These are phyloP conservation scores for Pachypsylla venusta DNA, from an alignment of 1,140 invertebrate species.

Conservation along the genomic window DNA sequence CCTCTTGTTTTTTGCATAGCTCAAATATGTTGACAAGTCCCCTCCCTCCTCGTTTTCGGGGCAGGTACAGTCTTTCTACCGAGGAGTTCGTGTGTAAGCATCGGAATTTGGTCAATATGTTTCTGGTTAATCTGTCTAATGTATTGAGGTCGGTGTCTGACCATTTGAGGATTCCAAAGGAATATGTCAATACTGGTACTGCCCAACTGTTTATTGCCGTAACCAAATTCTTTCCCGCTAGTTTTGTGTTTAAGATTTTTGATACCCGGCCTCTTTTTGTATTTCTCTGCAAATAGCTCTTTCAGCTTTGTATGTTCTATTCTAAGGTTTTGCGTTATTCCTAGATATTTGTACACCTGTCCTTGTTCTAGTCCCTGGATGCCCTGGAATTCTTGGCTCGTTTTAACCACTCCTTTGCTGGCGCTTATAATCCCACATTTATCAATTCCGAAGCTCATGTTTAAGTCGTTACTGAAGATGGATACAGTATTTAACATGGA, in stretches of 20 bases:
- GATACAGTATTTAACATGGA: neutral
- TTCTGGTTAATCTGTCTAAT: neutral
- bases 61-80: neutral
- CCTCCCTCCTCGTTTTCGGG: neutral
- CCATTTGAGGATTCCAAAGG: neutral
- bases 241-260: neutral
- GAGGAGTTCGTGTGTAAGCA: neutral
- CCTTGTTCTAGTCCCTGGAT: neutral
- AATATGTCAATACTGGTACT: neutral
- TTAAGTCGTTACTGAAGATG: neutral
- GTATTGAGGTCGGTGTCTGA: neutral
- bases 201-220: neutral
- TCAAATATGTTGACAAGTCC: neutral
- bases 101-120: neutral
- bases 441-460: neutral
- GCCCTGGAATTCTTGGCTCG: neutral
- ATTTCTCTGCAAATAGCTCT: neutral
- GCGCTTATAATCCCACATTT: neutral
- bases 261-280: neutral
- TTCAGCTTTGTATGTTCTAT: neutral
- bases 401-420: neutral
- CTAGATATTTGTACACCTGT: neutral
- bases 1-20: neutral
- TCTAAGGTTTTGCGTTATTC: neutral
- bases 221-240: neutral